Percentiles rank a stretch among this genome's conserved stretches.
phyloP scores from a whole-genome alignment of 2,113 vertebrate genomes.

The Lanius ludovicianus region DNA sequence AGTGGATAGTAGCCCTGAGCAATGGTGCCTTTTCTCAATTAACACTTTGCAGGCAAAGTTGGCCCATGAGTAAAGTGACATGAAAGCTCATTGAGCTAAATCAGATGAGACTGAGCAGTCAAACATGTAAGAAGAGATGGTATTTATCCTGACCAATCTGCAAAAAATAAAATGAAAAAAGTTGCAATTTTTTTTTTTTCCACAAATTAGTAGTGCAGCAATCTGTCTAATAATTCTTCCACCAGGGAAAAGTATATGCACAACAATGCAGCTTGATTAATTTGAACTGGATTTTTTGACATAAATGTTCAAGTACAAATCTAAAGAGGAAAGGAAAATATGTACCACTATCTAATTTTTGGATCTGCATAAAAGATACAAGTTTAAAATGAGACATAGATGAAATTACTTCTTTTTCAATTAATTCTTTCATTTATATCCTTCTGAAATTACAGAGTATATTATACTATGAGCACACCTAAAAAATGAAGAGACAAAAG shows the following conservation, averaged over 20 bases:
- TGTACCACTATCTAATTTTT: neutral
- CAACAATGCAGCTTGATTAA: neutral
- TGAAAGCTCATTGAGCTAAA: neutral
- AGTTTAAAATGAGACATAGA: neutral
- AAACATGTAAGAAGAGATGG: neutral
- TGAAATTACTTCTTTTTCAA: neutral
- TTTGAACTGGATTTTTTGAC: neutral
- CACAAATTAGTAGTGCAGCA: neutral
- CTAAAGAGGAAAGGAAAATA: neutral
- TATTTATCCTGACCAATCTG: neutral
- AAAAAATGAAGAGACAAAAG: neutral
- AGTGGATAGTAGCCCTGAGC: constrained; percentile 26
- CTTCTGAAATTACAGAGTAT: neutral
- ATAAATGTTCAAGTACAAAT: neutral
- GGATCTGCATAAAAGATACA: neutral
- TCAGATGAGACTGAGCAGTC: neutral
- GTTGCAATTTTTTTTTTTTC: neutral
- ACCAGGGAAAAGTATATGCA: neutral
- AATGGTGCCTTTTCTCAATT: constrained; percentile 18
- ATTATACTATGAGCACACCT: neutral
- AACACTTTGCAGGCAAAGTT: constrained; percentile 1
- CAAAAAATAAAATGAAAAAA: neutral
- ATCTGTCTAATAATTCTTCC: neutral
- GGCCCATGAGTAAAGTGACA: neutral
- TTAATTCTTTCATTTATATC: neutral